These are phyloP conservation scores for Archivesica marissinica DNA, from an alignment of 1,140 invertebrate genomes.

Conservation along the genomic window DNA sequence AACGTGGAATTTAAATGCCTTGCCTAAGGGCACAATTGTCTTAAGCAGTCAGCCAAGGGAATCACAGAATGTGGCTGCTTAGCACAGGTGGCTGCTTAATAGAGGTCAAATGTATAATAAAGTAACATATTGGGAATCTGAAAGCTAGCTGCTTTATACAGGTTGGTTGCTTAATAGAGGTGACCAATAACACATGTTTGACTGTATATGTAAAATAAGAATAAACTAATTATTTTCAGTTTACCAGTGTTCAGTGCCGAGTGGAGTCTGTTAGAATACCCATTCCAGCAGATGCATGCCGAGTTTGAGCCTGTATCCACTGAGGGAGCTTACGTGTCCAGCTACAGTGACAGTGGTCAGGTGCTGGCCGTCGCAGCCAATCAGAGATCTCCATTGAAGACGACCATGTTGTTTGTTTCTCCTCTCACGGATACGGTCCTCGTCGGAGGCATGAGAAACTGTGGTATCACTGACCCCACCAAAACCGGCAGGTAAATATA, in stretches of 20 bases:
- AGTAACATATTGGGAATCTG: no score
- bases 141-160: no score
- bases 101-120: no score
- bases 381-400: conserved; percentile 76
- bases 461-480: conserved; percentile 72
- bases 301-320: conserved; percentile 72
- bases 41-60: no score
- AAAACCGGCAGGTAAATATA: conserved; percentile 78
- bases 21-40: no score
- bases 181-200: no score
- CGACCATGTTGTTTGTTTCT: conserved; percentile 79
- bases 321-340: conserved; percentile 73
- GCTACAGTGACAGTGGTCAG: conserved; percentile 78
- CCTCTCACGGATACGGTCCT: conserved; percentile 78
- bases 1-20: no score
- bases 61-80: no score
- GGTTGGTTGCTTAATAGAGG: no score
- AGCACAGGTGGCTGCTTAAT: no score
- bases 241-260: conserved; percentile 64
- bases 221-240: conserved; percentile 31
- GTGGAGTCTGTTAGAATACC: conserved; percentile 75
- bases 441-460: conserved; percentile 76
- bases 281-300: conserved; percentile 71
- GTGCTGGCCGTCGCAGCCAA: conserved; percentile 82
- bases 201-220: no score